Conservation (phyloP, 1,140 invertebrate species). For the Drosophila nigromelanica region DNA sequence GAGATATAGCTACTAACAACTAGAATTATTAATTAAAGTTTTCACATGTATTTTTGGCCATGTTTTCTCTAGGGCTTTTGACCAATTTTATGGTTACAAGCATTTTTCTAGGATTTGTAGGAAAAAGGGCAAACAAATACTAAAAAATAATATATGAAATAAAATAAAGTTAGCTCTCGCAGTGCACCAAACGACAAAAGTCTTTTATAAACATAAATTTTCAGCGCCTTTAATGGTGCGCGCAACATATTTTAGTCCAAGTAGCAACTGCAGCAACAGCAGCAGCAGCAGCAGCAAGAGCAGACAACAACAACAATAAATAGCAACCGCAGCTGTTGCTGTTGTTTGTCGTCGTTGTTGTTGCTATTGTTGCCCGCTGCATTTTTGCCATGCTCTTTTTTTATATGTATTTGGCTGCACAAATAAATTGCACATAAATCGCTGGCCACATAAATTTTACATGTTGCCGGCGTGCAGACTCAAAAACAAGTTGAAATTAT, state of each 20-base stretch:
- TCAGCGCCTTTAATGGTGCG: conserved; percentile 74
- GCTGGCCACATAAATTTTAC: conserved; percentile 79
- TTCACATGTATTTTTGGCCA: too few relatives aligned
- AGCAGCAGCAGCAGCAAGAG: conserved; percentile 49
- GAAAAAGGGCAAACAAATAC: conserved; percentile 13
- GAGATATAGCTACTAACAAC: too few relatives aligned
- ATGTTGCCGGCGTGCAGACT: conserved; percentile 69
- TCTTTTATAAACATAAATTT: conserved; percentile 78
- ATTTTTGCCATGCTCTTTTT: conserved; percentile 44
- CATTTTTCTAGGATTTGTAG: not conserved
- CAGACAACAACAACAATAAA: conserved; percentile 61
- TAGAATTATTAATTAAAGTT: too few relatives aligned
- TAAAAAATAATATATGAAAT: conserved; percentile 10
- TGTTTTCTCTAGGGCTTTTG: too few relatives aligned
- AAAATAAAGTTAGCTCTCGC: conserved; percentile 21
- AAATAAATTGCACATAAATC: conserved; percentile 82
- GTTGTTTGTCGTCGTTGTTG: conserved; percentile 21
- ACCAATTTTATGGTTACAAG: too few relatives aligned
- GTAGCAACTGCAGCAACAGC: conserved; percentile 37
- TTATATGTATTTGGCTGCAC: conserved; percentile 66
- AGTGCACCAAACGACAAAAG: conserved; percentile 45
- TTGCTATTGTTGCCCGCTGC: conserved; percentile 25
- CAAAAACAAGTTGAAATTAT: conserved; percentile 73
- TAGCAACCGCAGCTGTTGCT: conserved; percentile 69
- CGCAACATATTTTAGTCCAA: conserved; percentile 54